These are phyloP conservation scores for Apamea epomidion DNA, from an alignment of 2,888 invertebrate genomes.

Conservation along the genomic window DNA sequence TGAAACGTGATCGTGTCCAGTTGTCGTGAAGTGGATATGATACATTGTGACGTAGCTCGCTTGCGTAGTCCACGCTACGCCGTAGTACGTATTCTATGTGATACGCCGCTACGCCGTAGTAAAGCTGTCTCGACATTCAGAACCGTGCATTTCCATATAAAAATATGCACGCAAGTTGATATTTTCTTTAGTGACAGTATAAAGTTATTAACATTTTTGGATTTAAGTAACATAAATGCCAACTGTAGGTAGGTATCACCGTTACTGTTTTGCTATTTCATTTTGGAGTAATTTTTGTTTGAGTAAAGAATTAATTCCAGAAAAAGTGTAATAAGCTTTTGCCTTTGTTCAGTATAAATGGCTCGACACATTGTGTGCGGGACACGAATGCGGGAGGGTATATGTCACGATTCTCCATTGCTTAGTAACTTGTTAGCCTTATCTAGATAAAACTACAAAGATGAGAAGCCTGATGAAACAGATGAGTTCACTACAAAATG, in stretches of 20 bases:
- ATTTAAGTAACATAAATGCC: not conserved
- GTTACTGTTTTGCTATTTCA: not conserved
- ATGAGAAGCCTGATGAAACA: conserved; percentile 29
- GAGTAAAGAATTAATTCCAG: not conserved
- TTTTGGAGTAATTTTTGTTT: not conserved
- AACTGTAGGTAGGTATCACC: not conserved
- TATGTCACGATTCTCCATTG: conserved; percentile 38
- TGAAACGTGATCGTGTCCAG: conserved; percentile 54
- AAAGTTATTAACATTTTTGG: conserved; percentile 4
- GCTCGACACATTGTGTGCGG: conserved; percentile 37
- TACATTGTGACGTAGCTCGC: conserved; percentile 41
- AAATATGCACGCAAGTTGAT: conserved; percentile 23
- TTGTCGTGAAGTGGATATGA: conserved; percentile 38
- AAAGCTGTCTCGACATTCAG: conserved; percentile 16
- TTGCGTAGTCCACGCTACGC: conserved; percentile 24
- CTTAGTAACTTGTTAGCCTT: conserved; percentile 28
- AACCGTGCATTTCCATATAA: conserved; percentile 21
- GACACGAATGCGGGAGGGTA: conserved; percentile 13
- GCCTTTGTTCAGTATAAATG: conserved; percentile 33
- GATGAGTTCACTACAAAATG: conserved; percentile 42
- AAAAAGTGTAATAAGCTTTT: conserved; percentile 21
- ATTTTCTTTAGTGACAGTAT: conserved; percentile 27
- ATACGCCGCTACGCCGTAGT: conserved; percentile 41
- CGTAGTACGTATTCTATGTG: conserved; percentile 22
- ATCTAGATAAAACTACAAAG: conserved; percentile 39